These are phyloP conservation scores for Coluber constrictor DNA, from an alignment of 2,797 vertebrate species.

Conservation along the genomic window DNA sequence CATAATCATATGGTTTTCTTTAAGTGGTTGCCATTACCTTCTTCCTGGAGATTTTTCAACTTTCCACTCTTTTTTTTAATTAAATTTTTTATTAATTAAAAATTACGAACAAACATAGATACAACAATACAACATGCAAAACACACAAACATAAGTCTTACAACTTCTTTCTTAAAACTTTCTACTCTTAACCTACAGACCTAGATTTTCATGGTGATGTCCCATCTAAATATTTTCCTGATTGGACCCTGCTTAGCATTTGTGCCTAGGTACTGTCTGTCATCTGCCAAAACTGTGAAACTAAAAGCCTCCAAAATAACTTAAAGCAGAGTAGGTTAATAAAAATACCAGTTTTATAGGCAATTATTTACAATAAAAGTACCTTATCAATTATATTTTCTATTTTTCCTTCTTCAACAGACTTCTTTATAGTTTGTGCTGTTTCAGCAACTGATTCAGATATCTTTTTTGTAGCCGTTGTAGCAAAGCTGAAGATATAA, in stretches of 20 bases:
- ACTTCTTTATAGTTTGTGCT: constrained; percentile 94
- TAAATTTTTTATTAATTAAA: too few relatives aligned
- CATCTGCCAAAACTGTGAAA: not conserved
- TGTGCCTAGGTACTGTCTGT: not conserved
- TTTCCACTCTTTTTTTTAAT: not conserved
- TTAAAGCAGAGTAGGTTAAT: constrained; percentile 4
- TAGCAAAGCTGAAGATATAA: constrained; percentile 90
- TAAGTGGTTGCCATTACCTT: not conserved
- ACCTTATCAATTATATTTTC: constrained; percentile 94
- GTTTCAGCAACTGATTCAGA: constrained; percentile 90
- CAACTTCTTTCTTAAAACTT: not conserved
- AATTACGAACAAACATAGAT: too few relatives aligned
- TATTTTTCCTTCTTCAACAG: constrained; percentile 93
- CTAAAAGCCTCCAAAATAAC: not conserved
- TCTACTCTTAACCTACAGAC: not conserved
- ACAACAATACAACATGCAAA: too few relatives aligned
- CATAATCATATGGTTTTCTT: not conserved
- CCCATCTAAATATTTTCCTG: not conserved
- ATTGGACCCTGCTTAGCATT: not conserved
- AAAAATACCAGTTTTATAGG: constrained; percentile 1
- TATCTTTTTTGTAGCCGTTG: constrained; percentile 90
- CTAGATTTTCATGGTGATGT: not conserved
- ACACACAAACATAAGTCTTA: too few relatives aligned
- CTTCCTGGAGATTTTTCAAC: not conserved
- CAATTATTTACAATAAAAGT: constrained; percentile 39